A percentile compares a stretch with the other conserved stretches of the same genome.
Conservation (phyloP, 2,113 vertebrate genomes). For the Hemicordylus capensis region DNA sequence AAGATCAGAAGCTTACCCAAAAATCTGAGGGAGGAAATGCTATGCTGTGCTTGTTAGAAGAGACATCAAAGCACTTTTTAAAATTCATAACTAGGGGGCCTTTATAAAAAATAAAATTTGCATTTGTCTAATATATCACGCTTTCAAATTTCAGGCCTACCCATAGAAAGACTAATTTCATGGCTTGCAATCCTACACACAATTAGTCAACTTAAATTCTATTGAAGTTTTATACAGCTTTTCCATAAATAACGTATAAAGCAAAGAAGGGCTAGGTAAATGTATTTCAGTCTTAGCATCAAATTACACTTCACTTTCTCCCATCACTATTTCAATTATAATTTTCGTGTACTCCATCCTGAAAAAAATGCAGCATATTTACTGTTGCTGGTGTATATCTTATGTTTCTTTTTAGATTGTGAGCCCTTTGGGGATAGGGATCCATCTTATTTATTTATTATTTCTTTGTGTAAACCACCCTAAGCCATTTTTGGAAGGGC, state of each 20-base stretch:
- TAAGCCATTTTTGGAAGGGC: too few species aligned
- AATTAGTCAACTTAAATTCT: not conserved
- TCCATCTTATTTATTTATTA: too few species aligned
- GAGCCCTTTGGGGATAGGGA: too few species aligned
- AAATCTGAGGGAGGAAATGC: slow-evolving; percentile 5
- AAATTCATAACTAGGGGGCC: slow-evolving; percentile 35
- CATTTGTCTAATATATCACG: slow-evolving; percentile 32
- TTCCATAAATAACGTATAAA: not conserved
- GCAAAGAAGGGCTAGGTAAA: not conserved
- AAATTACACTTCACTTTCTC: not conserved
- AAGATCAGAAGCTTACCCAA: not conserved
- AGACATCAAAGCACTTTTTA: slow-evolving; percentile 23
- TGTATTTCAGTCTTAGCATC: not conserved
- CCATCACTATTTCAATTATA: not conserved
- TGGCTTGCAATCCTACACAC: slow-evolving; percentile 18
- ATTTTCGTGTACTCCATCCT: not conserved
- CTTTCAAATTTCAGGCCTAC: slow-evolving; percentile 21
- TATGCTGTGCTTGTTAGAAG: not conserved
- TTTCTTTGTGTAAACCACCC: too few species aligned
- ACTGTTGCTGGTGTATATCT: too few species aligned
- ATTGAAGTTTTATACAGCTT: not conserved
- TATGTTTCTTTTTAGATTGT: too few species aligned
- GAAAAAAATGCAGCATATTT: not conserved
- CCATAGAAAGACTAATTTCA: slow-evolving; percentile 30
- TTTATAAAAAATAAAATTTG: slow-evolving; percentile 50